Evolutionary conservation across 2,888 invertebrate genomes (phyloP), one percentile per base, ranked within the genome.

Genomic region (Fabriciana adippe): DNA sequence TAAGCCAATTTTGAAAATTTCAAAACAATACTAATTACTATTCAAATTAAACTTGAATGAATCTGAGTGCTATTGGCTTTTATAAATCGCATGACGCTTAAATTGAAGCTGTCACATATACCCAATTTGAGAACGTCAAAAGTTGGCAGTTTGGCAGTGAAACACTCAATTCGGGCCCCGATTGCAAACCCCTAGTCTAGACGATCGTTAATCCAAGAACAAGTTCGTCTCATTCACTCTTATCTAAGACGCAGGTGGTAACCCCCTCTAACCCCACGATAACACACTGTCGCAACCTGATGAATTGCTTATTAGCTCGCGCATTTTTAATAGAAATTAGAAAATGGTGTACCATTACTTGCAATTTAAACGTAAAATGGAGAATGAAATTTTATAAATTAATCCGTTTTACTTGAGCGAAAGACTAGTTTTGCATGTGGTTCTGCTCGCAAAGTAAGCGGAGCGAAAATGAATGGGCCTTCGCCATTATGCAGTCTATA

Each of bases 281-380:
- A 89, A 88, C 88, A 86, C 87, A 86, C 87, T 88, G 89, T 90
- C 89, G 89, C 87, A 85, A 72, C 80, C 80, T 90, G 90, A 90
- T 90, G 89, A 90, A 90, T 90, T 86, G 88, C 87, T 87, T 87
- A 88, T 89, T 89, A 89, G 86, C 86, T 87, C 86, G 87, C 59
- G n/a, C 59, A 48, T 48, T 59, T 59, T 59, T 59, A 59, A 59
- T 59, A 59, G 59, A 59, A 59, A 59, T 59, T 6, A 59, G 47
- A 48, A 48, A 59, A 48, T 59, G 57, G 57, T 57, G 48, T 26
- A 47, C n/a, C 26, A 47, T 57, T 47, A 57, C 45, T 21, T 48
- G 18, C 16, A 63, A 16, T 16, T 65, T 31, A 41, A 11, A 41
- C 26, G 26, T 26, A 41, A 41, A 41, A 41, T 41, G 11, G 8